A percentile compares a stretch with the other conserved stretches of the same genome.
Conservation (phyloP, 2,113 vertebrate species). For the Sterrhoptilus dennistouni region DNA sequence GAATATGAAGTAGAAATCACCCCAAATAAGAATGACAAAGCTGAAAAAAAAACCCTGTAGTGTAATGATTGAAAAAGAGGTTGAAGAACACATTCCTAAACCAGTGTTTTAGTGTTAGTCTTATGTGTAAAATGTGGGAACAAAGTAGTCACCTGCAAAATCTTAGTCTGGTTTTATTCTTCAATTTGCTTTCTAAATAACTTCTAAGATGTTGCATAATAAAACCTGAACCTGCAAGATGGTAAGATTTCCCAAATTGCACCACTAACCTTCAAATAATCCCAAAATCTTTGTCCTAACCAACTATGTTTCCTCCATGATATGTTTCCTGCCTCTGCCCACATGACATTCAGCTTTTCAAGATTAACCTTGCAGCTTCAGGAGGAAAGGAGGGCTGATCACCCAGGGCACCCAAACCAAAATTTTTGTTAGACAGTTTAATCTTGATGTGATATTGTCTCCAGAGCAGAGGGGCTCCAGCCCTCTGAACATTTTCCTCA, state of each 20-base stretch:
- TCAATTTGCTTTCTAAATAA: neutral
- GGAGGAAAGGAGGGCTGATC: neutral
- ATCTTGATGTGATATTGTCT: neutral
- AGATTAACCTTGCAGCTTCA: neutral
- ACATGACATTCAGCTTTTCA: neutral
- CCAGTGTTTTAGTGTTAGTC: neutral
- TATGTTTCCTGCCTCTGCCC: neutral
- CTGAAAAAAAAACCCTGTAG: neutral
- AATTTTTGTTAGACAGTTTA: neutral
- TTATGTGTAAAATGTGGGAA: accelerated
- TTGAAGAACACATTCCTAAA: neutral
- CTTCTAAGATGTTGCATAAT: neutral
- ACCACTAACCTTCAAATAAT: neutral
- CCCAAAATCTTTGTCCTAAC: neutral
- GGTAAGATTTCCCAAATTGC: neutral
- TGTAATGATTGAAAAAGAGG: neutral
- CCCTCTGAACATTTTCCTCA: neutral
- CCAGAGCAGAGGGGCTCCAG: neutral
- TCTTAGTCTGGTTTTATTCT: neutral
- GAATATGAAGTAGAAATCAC: neutral
- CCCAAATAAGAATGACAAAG: neutral
- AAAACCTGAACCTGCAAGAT: neutral
- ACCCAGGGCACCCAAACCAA: neutral
- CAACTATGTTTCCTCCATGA: neutral
- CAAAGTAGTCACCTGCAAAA: neutral